These are phyloP conservation scores for Dendrolimus houi DNA, from an alignment of 2,888 invertebrate genomes.

Conservation along the genomic window DNA sequence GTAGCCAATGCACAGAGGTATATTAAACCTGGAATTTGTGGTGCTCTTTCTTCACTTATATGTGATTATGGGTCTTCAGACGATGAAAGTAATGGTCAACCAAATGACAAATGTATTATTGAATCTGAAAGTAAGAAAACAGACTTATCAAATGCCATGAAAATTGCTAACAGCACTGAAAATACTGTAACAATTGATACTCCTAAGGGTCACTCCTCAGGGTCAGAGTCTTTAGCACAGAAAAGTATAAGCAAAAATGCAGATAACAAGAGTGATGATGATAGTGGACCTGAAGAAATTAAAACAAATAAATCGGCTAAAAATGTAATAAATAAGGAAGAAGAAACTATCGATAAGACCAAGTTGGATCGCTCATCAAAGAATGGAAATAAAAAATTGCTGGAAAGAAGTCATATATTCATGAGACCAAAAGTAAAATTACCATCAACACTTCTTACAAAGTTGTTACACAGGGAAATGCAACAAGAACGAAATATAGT, in stretches of 20 bases:
- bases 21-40: conserved; percentile 51
- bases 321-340: conserved; percentile 8
- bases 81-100: conserved; percentile 27
- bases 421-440: conserved; percentile 30
- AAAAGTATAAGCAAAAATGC: not conserved
- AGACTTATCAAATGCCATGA: not conserved
- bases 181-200: conserved; percentile 1
- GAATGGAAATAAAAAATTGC: conserved; percentile 10
- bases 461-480: conserved; percentile 85
- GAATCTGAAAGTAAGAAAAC: not conserved
- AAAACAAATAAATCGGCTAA: conserved; percentile 36
- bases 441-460: conserved; percentile 80
- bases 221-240: too few relatives aligned
- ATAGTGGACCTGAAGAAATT: conserved; percentile 69
- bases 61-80: conserved; percentile 75
- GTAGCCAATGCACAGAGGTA: conserved; percentile 7
- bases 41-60: conserved; percentile 74
- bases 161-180: not conserved
- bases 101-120: conserved; percentile 2
- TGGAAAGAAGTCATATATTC: conserved; percentile 10
- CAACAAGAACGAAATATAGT: conserved; percentile 90
- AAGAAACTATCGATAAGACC: not conserved
- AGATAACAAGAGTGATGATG: conserved; percentile 26
- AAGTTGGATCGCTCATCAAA: conserved; percentile 1
- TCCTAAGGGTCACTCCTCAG: not conserved